These are phyloP conservation scores for Poecilus cupreus DNA, from an alignment of 2,888 invertebrate species.

Conservation along the genomic window DNA sequence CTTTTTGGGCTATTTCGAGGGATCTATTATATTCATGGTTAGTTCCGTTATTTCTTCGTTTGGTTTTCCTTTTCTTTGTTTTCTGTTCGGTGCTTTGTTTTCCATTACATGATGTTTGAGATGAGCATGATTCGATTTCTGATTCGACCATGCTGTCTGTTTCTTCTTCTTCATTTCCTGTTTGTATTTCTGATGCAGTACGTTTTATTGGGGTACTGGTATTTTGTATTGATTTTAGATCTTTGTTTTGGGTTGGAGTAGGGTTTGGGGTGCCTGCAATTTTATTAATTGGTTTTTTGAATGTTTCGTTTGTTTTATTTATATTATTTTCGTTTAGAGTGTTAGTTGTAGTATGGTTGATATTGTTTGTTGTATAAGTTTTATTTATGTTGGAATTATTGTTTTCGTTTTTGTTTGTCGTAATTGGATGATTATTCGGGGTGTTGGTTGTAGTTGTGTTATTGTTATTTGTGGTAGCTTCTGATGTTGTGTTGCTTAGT, in stretches of 20 bases:
- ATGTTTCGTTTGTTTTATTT: not conserved
- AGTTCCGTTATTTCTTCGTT: not conserved
- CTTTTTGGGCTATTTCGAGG: not conserved
- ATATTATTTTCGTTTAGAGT: not conserved
- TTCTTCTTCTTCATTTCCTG: not conserved
- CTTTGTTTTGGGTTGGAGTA: not conserved
- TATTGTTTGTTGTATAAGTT: not conserved
- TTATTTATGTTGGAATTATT: not conserved
- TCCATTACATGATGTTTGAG: not conserved
- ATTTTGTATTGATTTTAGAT: not conserved
- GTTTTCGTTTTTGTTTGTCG: not conserved
- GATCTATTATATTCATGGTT: not conserved
- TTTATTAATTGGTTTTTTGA: not conserved
- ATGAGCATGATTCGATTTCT: not conserved
- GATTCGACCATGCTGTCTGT: not conserved
- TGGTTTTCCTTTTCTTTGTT: not conserved
- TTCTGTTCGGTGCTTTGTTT: not conserved
- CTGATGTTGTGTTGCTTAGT: too few species aligned
- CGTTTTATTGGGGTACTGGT: not conserved
- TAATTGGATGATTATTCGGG: not conserved
- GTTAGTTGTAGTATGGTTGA: not conserved
- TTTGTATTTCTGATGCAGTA: not conserved
- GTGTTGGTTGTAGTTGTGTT: not conserved
- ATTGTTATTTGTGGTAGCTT: not conserved
- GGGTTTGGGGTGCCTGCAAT: not conserved